Base-by-base conservation (phyloP, 1,140 invertebrate species). In the Macrostomum lignano region DNA sequence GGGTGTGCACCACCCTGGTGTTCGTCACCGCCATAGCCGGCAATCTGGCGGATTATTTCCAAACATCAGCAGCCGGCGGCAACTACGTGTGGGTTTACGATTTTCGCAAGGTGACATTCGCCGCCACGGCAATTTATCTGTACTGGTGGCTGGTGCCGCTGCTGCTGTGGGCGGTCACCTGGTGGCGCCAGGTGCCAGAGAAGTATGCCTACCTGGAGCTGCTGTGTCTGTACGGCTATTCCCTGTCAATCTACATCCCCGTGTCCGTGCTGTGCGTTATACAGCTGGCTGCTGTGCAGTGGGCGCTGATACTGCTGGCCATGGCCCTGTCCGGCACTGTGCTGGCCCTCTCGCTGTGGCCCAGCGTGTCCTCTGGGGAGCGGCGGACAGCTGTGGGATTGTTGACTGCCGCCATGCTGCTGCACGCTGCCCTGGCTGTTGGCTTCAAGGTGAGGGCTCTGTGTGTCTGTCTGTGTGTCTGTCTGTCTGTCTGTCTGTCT, bases 151-250 rank as follows among this genome's bases (percentile, higher is more conserved):
- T 88, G 1, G 59, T 88, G 10, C 82, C 84, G 0, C 46, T 74
- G 2, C 50, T 66, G 1, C 46, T 93, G 20, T 91, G 76, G 73
- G 71, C 63, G 0, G 55, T 74, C 5, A 58, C 91, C 3, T 79
- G 77, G 56, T 91, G 75, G 67, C 68, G 70, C 21, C 61, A 61
- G 1, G 64, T 60, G 36, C 56, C 66, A 5, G 66, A 69, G 43
- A 62, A 61, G 31, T 62, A 65, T 36, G 68, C 68, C 15, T 68
- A 78, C 43, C 61, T 84, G 38, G 63, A 65, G 42, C 63, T 86
- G 4, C 63, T 91, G 40, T 88, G 79, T 54, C 62, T 88, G 2
- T 94, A 91, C 54, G 84, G 84, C 10, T 94, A 94, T 52, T 86
- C 78, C 1, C 55, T 94, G 24, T 69, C 74, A 21, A 76, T 91